Conservation (phyloP, 1,140 invertebrate species). For the Ctenoplectra terminalis region DNA sequence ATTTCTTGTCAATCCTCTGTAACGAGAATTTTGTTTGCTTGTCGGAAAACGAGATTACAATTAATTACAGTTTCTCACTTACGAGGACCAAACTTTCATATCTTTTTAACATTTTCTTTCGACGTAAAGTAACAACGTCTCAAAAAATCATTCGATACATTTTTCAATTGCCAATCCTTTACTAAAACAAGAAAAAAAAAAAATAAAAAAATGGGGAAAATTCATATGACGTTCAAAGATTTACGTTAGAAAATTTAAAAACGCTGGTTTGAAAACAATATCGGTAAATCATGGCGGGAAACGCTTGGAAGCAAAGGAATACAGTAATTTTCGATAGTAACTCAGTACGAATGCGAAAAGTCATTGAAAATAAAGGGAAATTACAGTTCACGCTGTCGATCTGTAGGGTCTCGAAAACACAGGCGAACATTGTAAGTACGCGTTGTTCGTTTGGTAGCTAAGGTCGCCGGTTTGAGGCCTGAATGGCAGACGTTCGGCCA, state of each 20-base stretch:
- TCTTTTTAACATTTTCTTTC: too few species aligned
- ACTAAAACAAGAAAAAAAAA: accelerated
- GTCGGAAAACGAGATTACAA: too few species aligned
- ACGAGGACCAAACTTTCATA: not conserved
- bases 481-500: slow-evolving; percentile 35
- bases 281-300: slow-evolving; percentile 8
- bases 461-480: not conserved
- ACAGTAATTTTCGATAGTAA: slow-evolving; percentile 17
- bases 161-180: not conserved
- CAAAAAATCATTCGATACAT: not conserved
- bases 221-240: not conserved
- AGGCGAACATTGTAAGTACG: not conserved
- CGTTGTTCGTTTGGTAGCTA: slow-evolving; percentile 6
- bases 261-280: not conserved
- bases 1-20: too few species aligned
- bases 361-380: slow-evolving; percentile 39
- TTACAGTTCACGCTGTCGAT: slow-evolving; percentile 8
- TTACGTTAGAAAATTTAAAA: not conserved
- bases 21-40: too few species aligned
- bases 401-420: slow-evolving; percentile 8
- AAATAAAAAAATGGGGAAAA: not conserved
- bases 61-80: too few species aligned
- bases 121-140: too few species aligned
- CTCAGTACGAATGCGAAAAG: not conserved
- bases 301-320: not conserved